Percentiles rank a stretch among this genome's conserved stretches.
Evolutionary conservation across 2,113 vertebrate species (phyloP).

Genomic region (Anseranas semipalmata): DNA sequence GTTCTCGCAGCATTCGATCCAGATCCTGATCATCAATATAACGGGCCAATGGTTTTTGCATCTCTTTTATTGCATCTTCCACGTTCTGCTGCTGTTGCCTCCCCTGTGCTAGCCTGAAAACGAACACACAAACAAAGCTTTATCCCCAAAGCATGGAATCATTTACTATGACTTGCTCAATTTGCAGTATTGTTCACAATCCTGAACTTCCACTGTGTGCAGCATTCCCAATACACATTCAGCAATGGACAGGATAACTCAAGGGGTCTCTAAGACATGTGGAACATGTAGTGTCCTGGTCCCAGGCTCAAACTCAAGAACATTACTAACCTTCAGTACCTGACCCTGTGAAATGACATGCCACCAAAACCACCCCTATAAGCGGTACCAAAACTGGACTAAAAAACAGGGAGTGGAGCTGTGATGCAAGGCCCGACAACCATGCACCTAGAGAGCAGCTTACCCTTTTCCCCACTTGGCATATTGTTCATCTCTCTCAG

Average conservation of each 20-base stretch:
- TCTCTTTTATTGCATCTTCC: conserved; percentile 87
- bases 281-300: fast-evolving
- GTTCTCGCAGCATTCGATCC: conserved; percentile 91
- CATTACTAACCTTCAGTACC: neutral
- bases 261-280: fast-evolving
- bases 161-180: fast-evolving
- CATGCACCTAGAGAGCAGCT: neutral
- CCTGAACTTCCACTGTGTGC: fast-evolving
- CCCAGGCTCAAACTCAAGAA: neutral
- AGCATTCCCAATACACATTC: fast-evolving
- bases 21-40: conserved; percentile 91
- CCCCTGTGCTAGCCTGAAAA: conserved; percentile 84
- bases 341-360: neutral
- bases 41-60: conserved; percentile 92
- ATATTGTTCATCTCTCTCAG: conserved; percentile 87
- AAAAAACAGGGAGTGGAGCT: neutral
- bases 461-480: conserved; percentile 95
- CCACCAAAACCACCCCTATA: fast-evolving
- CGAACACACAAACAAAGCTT: neutral
- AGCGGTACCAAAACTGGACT: fast-evolving
- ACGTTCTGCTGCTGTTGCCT: conserved; percentile 90
- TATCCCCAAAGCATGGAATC: fast-evolving
- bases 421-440: fast-evolving
- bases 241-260: fast-evolving
- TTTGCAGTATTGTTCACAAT: fast-evolving